Conservation (phyloP, 2,888 invertebrate species). For the Lepidochitona cinerea region DNA sequence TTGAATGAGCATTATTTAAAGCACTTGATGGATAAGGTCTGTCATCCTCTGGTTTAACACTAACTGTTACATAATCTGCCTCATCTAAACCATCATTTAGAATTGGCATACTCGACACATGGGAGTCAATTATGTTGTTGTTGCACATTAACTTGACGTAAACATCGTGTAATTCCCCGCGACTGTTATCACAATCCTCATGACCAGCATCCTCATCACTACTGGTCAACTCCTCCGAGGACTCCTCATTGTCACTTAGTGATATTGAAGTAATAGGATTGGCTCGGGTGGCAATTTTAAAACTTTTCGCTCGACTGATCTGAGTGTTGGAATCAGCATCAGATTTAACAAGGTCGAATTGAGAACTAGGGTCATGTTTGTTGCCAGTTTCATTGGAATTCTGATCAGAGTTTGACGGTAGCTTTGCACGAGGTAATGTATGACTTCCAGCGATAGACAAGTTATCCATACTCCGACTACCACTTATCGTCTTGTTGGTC, state of each 20-base stretch:
- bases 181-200: background rate
- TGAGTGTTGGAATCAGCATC: background rate
- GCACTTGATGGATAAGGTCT: background rate
- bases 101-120: constrained; percentile 44
- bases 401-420: background rate
- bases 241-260: constrained; percentile 13
- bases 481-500: background rate
- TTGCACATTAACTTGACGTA: background rate
- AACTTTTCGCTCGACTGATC: constrained; percentile 48
- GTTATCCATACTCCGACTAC: background rate
- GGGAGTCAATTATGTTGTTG: background rate
- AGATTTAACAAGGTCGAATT: background rate
- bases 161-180: constrained; percentile 1
- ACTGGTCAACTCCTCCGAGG: background rate
- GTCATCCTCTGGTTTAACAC: background rate
- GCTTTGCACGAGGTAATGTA: background rate
- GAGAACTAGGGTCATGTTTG: background rate
- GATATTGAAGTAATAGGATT: constrained; percentile 48
- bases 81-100: constrained; percentile 19
- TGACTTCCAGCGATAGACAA: background rate
- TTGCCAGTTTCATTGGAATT: background rate
- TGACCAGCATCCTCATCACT: constrained; percentile 16
- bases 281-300: constrained; percentile 49
- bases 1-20: constrained; percentile 49
- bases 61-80: background rate